phyloP scores from a whole-genome alignment of 2,888 invertebrate species.

The Andrena marginata region DNA sequence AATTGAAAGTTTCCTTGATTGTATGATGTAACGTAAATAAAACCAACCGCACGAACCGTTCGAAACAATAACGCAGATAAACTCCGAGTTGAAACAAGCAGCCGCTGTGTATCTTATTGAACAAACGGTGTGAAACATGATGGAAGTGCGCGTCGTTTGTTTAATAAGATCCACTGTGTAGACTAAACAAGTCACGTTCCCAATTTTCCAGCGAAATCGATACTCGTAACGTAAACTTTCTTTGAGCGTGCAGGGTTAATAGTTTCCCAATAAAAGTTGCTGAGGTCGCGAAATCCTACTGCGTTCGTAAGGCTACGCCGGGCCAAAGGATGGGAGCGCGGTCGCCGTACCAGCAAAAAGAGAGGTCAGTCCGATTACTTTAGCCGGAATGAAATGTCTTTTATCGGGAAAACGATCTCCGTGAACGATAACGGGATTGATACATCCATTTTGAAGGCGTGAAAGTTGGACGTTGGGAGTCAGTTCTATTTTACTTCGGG shows the following conservation, averaged over 20 bases:
- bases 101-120: not conserved
- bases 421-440: constrained; percentile 61
- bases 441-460: constrained; percentile 41
- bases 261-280: constrained; percentile 66
- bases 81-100: not conserved
- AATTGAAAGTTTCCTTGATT: too few relatives aligned
- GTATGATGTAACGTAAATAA: not conserved
- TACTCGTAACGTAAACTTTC: constrained; percentile 56
- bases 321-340: constrained; percentile 22
- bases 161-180: constrained; percentile 43
- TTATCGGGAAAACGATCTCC: constrained; percentile 61
- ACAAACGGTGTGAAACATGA: not conserved
- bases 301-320: constrained; percentile 28
- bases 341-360: constrained; percentile 47
- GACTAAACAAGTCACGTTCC: constrained; percentile 43
- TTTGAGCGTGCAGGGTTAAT: constrained; percentile 54
- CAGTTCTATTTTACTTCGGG: not conserved
- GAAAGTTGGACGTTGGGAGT: constrained; percentile 15
- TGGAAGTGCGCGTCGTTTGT: constrained; percentile 23
- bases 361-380: constrained; percentile 61
- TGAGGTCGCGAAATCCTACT: constrained; percentile 56
- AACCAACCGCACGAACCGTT: not conserved
- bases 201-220: constrained; percentile 49
- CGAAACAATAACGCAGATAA: not conserved
- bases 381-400: constrained; percentile 56